These are phyloP conservation scores for Eleginops maclovinus DNA, from an alignment of 2,113 vertebrate species.

Conservation along the genomic window DNA sequence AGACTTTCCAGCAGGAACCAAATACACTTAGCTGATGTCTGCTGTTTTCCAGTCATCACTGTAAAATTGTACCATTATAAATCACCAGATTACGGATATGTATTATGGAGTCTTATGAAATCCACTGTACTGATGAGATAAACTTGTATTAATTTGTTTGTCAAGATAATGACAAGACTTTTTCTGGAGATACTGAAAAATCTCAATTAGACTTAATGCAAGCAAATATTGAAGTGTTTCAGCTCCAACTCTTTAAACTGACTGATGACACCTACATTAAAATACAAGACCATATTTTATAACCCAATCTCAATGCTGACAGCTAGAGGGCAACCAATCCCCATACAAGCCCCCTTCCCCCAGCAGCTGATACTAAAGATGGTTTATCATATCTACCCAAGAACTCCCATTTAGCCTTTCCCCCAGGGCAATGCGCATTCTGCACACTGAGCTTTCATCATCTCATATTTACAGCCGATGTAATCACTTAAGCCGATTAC, in stretches of 20 bases:
- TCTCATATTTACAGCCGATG: slow-evolving; percentile 74
- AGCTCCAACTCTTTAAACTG: slow-evolving; percentile 13
- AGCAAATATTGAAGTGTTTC: slow-evolving; percentile 6
- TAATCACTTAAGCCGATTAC: slow-evolving; percentile 82
- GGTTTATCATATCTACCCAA: slow-evolving; percentile 60
- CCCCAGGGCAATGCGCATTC: slow-evolving; percentile 46
- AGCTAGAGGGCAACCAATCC: slow-evolving; percentile 87
- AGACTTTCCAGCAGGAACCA: slow-evolving; percentile 21
- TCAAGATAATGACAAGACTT: slow-evolving; percentile 3
- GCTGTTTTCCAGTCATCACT: slow-evolving; percentile 32
- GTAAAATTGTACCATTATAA: slow-evolving; percentile 2
- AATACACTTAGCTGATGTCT: slow-evolving; percentile 14
- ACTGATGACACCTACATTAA: slow-evolving; percentile 17
- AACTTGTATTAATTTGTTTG: neutral
- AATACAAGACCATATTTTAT: slow-evolving; percentile 55
- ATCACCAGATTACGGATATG: slow-evolving; percentile 22
- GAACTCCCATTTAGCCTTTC: slow-evolving; percentile 63
- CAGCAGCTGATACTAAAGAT: slow-evolving; percentile 53
- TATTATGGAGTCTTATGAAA: neutral
- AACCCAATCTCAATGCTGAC: slow-evolving; percentile 69
- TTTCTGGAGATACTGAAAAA: neutral
- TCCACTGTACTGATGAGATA: neutral
- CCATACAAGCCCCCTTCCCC: slow-evolving; percentile 64
- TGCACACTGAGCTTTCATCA: slow-evolving; percentile 71
- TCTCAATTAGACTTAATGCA: neutral